Conservation (phyloP, 2,797 vertebrate genomes). For the Sebastes baramenuke region DNA sequence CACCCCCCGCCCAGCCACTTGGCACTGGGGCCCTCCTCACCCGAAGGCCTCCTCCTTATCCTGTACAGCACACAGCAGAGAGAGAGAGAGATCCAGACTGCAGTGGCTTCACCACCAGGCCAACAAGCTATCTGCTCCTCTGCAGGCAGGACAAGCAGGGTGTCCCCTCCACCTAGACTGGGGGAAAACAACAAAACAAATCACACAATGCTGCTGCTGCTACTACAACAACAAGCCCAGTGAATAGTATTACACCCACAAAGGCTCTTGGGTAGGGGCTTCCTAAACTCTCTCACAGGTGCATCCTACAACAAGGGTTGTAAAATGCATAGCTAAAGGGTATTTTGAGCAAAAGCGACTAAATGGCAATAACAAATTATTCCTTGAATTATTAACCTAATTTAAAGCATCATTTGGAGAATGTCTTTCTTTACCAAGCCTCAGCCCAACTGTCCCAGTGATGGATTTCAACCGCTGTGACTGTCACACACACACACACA, state of each 20-base stretch:
- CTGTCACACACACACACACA: background rate
- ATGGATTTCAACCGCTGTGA: background rate
- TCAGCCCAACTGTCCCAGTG: background rate
- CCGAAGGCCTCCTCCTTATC: slow-evolving; percentile 49
- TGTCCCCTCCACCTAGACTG: slow-evolving; percentile 4
- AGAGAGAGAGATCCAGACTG: background rate
- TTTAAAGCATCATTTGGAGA: background rate
- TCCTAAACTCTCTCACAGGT: background rate
- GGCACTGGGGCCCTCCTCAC: slow-evolving; percentile 43
- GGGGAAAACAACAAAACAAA: slow-evolving; percentile 7
- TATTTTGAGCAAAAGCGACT: background rate
- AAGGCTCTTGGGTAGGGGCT: background rate
- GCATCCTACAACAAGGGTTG: background rate
- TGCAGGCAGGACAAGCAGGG: slow-evolving; percentile 19
- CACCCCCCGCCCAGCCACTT: slow-evolving; percentile 32
- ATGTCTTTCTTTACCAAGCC: background rate
- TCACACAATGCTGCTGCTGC: background rate
- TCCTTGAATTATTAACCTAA: background rate
- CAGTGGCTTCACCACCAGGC: slow-evolving; percentile 22
- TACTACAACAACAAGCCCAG: background rate
- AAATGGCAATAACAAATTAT: background rate
- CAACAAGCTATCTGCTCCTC: slow-evolving; percentile 30
- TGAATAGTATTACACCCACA: background rate
- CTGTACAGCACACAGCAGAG: slow-evolving; percentile 23
- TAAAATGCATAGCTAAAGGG: background rate